A percentile compares a stretch with the other conserved stretches of the same genome.
phyloP scores from a whole-genome alignment of 1,140 invertebrate genomes.

The Onthophagus taurus region DNA sequence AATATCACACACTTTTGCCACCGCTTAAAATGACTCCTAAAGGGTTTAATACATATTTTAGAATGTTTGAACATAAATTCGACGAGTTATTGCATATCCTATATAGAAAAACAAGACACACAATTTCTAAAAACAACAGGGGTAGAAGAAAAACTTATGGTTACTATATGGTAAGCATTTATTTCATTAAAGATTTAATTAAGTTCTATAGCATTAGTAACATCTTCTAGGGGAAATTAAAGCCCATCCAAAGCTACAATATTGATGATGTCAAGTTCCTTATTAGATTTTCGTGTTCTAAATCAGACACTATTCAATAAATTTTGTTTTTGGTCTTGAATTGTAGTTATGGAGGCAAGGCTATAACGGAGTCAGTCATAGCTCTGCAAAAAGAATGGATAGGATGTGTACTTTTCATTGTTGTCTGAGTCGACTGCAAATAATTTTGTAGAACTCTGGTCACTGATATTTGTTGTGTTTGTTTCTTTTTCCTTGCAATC shows the following conservation, averaged over 20 bases:
- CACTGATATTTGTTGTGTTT: constrained; percentile 8
- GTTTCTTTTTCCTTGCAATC: constrained; percentile 7
- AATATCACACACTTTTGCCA: not conserved
- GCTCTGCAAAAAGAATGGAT: constrained; percentile 5
- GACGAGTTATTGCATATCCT: not conserved
- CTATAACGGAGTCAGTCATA: constrained; percentile 4
- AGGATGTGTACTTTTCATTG: constrained; percentile 3
- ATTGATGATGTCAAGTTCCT: constrained; percentile 3
- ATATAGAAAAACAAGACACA: too few species aligned
- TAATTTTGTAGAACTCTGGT: constrained; percentile 6
- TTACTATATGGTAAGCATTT: constrained; percentile 1
- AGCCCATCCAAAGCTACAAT: not conserved
- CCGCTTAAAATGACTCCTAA: not conserved
- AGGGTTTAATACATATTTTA: constrained; percentile 2
- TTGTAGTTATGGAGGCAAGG: constrained; percentile 7
- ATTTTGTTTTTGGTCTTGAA: not conserved
- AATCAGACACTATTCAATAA: constrained; percentile 1
- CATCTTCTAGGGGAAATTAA: not conserved
- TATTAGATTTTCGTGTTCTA: constrained; percentile 5
- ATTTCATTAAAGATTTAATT: too few species aligned
- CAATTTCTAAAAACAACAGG: not conserved
- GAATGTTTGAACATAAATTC: constrained; percentile 7
- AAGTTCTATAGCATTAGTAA: too few species aligned
- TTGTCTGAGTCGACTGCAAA: constrained; percentile 3
- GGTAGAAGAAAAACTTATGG: not conserved